Base-by-base conservation (phyloP, 2,797 vertebrate genomes). In the Karalla daura region DNA sequence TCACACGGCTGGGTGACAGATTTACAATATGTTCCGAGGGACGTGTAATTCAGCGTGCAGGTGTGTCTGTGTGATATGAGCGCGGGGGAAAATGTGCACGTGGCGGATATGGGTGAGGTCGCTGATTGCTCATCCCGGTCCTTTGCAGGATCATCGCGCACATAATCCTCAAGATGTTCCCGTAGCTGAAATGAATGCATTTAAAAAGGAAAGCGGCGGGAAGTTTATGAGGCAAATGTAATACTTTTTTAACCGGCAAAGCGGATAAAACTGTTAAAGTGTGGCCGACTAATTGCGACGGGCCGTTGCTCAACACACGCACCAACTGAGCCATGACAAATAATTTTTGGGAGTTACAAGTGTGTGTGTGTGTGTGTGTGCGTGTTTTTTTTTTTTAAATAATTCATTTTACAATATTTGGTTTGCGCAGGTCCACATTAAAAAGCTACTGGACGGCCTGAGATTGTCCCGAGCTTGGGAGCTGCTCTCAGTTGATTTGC, bases 1-100 rank as follows among this genome's bases (percentile, higher is more conserved):
- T 84, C 76, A 83, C 60, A 51, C n/a, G n/a, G n/a, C n/a, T 15
- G 0, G 67, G 52, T 80, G 81, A 83, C 79, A 77, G 70, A 83
- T 89, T 87, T 82, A 83, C 86, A 84, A 53, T 83, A 74, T 86
- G 85, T 77, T 83, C 63, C 49, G n/a, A 30, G 52, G 46, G 64
- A 58, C 74, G 59, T 65, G 67, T 78, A 71, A 76, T 62, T 73
- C 65, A 61, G 45, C 21, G 4, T 69, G 71, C 78, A 51, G 64
- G 58, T 70, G 74, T 84, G 60, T 81, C 74, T 78, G 72, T 44
- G 76, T 37, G 44, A 68, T 55, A 11, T 56, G 53, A 64, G 11
- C 36, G 64, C 51, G 61, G 55, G 59, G 61, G 63, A 74, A 51
- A n/a, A 54, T 69, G 7, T 69, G 55, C 52, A 53, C 60, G 46